phyloP scores from a whole-genome alignment of 1,140 invertebrate genomes.

The Lordiphosa mommai region DNA sequence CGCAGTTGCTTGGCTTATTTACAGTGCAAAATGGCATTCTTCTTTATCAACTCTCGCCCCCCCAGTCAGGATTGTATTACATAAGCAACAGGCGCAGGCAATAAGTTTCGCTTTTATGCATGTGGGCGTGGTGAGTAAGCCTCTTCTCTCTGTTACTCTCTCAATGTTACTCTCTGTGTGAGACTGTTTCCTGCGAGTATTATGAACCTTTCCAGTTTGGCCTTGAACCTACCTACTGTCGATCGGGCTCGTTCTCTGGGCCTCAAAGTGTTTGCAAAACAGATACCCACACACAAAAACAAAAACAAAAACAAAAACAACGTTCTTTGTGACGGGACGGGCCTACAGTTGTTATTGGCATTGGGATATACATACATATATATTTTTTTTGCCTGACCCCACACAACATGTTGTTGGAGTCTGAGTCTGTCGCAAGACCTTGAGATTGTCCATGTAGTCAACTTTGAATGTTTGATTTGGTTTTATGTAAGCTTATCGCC shows the following conservation, averaged over 20 bases:
- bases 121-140: slow-evolving; percentile 42
- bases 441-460: slow-evolving; percentile 28
- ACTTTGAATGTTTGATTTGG: not conserved
- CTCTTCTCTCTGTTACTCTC: slow-evolving; percentile 8
- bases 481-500: slow-evolving; percentile 1
- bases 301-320: slow-evolving; percentile 5
- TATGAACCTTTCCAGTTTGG: slow-evolving; percentile 71
- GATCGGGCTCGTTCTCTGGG: slow-evolving; percentile 22
- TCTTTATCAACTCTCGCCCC: slow-evolving; percentile 20
- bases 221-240: slow-evolving; percentile 62
- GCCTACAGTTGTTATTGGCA: slow-evolving; percentile 10
- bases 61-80: slow-evolving; percentile 59
- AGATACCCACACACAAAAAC: slow-evolving; percentile 34
- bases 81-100: slow-evolving; percentile 49
- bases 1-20: slow-evolving; percentile 17
- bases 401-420: slow-evolving; percentile 54
- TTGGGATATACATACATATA: not conserved
- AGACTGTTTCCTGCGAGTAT: slow-evolving; percentile 28
- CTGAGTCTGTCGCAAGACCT: slow-evolving; percentile 48
- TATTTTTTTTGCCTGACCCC: slow-evolving; percentile 60
- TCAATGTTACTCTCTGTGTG: not conserved
- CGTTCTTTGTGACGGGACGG: slow-evolving; percentile 12
- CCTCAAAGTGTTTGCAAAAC: slow-evolving; percentile 47
- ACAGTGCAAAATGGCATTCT: slow-evolving; percentile 4
- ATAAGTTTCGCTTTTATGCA: slow-evolving; percentile 44